Conservation (phyloP, 2,113 vertebrate genomes). For the Thryonomys swinderianus region DNA sequence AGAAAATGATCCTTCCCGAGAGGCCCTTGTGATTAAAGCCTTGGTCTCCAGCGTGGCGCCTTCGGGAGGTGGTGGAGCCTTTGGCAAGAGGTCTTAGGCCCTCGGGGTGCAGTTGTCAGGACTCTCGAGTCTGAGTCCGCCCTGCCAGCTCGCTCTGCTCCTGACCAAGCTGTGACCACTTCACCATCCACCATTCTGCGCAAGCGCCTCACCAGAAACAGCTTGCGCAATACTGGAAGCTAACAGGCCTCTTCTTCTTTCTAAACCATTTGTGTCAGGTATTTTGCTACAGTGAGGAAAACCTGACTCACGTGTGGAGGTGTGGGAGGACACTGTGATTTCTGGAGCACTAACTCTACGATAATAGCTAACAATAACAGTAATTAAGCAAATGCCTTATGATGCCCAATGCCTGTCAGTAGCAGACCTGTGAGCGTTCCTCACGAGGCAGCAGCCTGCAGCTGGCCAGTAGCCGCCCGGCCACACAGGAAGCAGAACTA, state of each 20-base stretch:
- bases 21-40: neutral
- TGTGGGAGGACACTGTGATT: neutral
- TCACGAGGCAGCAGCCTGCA: neutral
- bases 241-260: neutral
- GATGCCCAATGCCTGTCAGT: neutral
- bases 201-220: neutral
- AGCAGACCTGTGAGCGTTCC: neutral
- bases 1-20: neutral
- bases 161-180: neutral
- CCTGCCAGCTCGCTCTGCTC: neutral
- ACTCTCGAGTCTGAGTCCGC: neutral
- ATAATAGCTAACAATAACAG: slow-evolving; percentile 42
- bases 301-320: neutral
- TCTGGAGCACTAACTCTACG: slow-evolving; percentile 25
- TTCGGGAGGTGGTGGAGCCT: neutral
- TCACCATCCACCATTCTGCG: neutral
- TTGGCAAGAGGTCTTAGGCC: neutral
- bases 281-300: neutral
- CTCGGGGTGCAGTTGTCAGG: neutral
- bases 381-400: slow-evolving; percentile 40
- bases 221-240: neutral
- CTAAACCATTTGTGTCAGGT: neutral
- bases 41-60: neutral
- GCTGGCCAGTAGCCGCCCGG: neutral
- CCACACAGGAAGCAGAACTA: neutral